These are phyloP conservation scores for Melipona beecheii DNA, from an alignment of 2,888 invertebrate species.

Conservation along the genomic window DNA sequence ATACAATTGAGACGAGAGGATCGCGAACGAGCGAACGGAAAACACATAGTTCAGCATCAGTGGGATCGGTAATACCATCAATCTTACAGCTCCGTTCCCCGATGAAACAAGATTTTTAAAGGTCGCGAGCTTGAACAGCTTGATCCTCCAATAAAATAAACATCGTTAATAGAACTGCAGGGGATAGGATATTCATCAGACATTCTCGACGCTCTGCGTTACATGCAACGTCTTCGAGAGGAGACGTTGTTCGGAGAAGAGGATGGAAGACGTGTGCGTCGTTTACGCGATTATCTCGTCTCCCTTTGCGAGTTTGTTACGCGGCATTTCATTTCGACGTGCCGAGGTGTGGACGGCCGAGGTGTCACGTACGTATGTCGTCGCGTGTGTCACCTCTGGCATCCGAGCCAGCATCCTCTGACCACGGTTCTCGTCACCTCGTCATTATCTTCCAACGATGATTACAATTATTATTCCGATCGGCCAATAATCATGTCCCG, in stretches of 20 bases:
- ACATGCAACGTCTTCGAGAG: not conserved
- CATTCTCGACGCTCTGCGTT: not conserved
- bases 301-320: slow-evolving; percentile 44
- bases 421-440: slow-evolving; percentile 51
- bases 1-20: not conserved
- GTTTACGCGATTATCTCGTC: slow-evolving; percentile 48
- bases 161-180: not conserved
- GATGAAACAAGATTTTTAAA: slow-evolving; percentile 1
- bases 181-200: slow-evolving; percentile 12
- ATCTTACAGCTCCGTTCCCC: not conserved
- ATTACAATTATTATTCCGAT: slow-evolving; percentile 82
- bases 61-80: not conserved
- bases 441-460: slow-evolving; percentile 76
- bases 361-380: slow-evolving; percentile 43
- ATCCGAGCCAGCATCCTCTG: slow-evolving; percentile 33
- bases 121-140: not conserved
- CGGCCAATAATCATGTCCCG: slow-evolving; percentile 81
- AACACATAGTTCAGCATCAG: not conserved
- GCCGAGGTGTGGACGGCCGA: slow-evolving; percentile 57
- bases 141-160: not conserved
- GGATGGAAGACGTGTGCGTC: slow-evolving; percentile 17
- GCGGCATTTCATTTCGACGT: slow-evolving; percentile 44
- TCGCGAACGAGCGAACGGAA: not conserved
- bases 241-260: not conserved
- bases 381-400: slow-evolving; percentile 74